Evolutionary conservation across 2,797 vertebrate genomes (phyloP), one percentile per base, ranked within the genome.

Genomic region (Sternarchorhynchus goeldii): DNA sequence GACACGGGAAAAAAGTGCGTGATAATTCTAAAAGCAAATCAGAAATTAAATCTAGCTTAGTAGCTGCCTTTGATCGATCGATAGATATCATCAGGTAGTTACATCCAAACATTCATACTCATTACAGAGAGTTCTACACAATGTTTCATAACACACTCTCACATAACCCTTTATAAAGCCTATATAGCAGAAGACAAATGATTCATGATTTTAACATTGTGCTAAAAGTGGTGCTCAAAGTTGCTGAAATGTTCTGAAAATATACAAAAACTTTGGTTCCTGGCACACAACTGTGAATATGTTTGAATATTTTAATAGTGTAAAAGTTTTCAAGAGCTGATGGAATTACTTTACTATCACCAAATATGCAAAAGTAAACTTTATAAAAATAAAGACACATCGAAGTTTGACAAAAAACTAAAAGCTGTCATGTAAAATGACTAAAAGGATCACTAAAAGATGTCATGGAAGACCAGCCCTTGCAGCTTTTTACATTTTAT

Each of bases 41-140:
- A 53, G n/a, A 67, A 53, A 53, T 68, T 12, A 68, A 68, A 68
- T 53, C 45, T 53, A 17, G 20, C 66, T 53, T 45, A 53, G 66
- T 53, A 68, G 50, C 21, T 41, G 41, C 18, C 66, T 29, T 53
- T 25, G 25, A 25, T 25, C 25, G 25, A 25, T 25, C 25, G 25
- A 25, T 25, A 25, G 25, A 25, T 25, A 25, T 25, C 25, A 68
- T 14, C 66, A 68, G 66, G 66, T 68, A 53, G 21, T 29, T 2
- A 45, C 2, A 8, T 45, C 41, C 41, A 45, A 45, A 7, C 6
- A 4, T 36, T 45, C 41, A 45, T 45, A 45, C 7, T 45, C 41
- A 17, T 68, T 20, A 66, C 41, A 53, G 41, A 53, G 41, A 45
- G 10, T 29, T 68, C 6, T 7, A 41, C 41, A 41, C 21, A 68